Evolutionary conservation across 2,888 invertebrate genomes (phyloP), one percentile per base, ranked within the genome.

Genomic region (Euspilapteryx auroguttella): DNA sequence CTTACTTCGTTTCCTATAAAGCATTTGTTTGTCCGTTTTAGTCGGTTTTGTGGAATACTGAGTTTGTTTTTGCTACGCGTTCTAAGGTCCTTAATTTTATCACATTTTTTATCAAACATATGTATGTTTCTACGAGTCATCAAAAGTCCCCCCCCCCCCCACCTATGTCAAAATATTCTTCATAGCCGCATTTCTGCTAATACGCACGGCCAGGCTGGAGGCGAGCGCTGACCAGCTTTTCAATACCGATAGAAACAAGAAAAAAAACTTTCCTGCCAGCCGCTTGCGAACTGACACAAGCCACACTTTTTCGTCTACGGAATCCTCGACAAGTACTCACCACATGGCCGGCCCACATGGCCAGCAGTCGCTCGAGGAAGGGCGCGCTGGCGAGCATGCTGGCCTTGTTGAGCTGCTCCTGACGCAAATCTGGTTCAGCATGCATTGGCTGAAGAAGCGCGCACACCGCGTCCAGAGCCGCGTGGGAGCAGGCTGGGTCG

Each of bases 361-460:
- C 89, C 14, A 99, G 80, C 35, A 99, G 73, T 37, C 88, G 92
- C 49, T 98, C 95, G 17, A 99, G 78, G 75, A 99, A 99, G 28
- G 86, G 80, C 45, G 89, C 85, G 2, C 93, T 92, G 34, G 95
- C 91, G 28, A 99, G 78, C 47, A 99, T 82, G 38, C 94, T 94
- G 32, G 92, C 89, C 76, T 99, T 99, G 71, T 99, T 99, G 35
- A 97, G 78, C 62, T 99, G 99, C 55, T 99, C 99, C 64, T 97
- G 96, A 35, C 95, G 79, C 27, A 99, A 76, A 66, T 99, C 98
- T 43, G 94, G 96, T 56, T 97, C 94, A 38, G 92, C 88, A 50
- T 91, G 89, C 90, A 99, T 98, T 2, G 99, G 99, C 76, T 96
- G 97, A 93, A 99, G 94, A 14, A 99, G 79, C 10, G 98, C 94